Evolutionary conservation across 2,888 invertebrate genomes (phyloP).

Genomic region (Malachius bipustulatus): DNA sequence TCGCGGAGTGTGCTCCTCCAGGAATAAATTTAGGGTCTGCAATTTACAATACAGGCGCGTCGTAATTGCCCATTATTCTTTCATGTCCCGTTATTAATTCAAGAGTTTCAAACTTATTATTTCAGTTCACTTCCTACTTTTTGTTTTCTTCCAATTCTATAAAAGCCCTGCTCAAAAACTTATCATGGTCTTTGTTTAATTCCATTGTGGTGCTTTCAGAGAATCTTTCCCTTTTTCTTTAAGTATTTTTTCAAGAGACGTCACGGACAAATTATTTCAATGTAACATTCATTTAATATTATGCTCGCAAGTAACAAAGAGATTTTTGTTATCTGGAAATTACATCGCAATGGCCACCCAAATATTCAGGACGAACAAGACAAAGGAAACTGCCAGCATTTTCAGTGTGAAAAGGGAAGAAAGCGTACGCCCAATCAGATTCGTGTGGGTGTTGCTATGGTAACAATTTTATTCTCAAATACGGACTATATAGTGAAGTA

Average conservation of each 20-base stretch:
- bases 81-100: not conserved
- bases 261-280: not conserved
- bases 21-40: too few relatives aligned
- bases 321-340: not conserved
- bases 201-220: not conserved
- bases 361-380: not conserved
- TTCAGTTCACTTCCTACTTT: conserved; percentile 1
- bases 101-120: conserved; percentile 1
- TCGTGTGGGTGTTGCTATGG: conserved; percentile 30
- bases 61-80: conserved; percentile 2
- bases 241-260: conserved; percentile 1
- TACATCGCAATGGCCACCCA: conserved; percentile 2
- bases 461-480: conserved; percentile 25
- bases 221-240: not conserved
- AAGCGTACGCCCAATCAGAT: conserved; percentile 1
- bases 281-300: too few relatives aligned
- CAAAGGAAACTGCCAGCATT: conserved; percentile 1
- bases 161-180: not conserved
- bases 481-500: too few relatives aligned
- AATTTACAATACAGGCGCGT: too few relatives aligned
- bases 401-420: conserved; percentile 3
- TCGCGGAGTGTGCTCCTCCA: too few relatives aligned
- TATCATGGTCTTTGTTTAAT: not conserved
- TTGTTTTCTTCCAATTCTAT: not conserved
- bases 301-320: not conserved